Base-by-base conservation (phyloP, 1,140 invertebrate genomes). In the Drosophila sturtevanti region DNA sequence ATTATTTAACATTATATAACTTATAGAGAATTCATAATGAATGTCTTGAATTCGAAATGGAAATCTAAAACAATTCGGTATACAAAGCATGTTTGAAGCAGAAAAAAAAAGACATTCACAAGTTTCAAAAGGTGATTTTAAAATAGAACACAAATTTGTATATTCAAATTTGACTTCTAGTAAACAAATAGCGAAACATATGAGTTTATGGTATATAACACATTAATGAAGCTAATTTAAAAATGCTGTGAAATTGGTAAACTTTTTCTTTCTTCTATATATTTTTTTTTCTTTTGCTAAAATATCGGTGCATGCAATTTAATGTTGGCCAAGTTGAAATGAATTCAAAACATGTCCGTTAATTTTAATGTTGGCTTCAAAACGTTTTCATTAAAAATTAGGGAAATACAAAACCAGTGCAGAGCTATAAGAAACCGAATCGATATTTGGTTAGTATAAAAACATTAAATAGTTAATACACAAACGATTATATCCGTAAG, bases 361-460 rank as follows among this genome's bases (percentile, higher is more conserved):
- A 72, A 67, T 22, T 21, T 34, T 12, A 70, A 55, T 31, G 41
- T 27, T 60, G 51, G 61, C 48, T 68, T 73, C 27, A 62, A 73
- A 77, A 77, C 58, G 54, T 67, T 76, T 78, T 63, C 48, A 37
- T 34, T 59, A 34, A 63, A 78, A 35, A 69, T 68, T 68, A 79
- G 18, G 48, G 51, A 63, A 79, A 63, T 80, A 82, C 77, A 78
- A 82, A 86, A 90, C 87, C 87, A 90, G 87, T 90, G 87, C 87
- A 90, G 87, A 89, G 87, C 80, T 90, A 78, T 68, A 75, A 84
- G 44, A 72, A 71, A 71, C 58, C 48, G 72, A 79, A 68, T 61
- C 48, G 38, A 62, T 68, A 59, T 63, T 18, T 14, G 59, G 63
- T 75, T 75, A 75, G 68, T 71, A 64, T 48, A 64, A 31, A 24